A percentile compares a stretch with the other conserved stretches of the same genome.
Evolutionary conservation across 1,140 invertebrate genomes (phyloP).

Genomic region (Polyergus mexicanus): DNA sequence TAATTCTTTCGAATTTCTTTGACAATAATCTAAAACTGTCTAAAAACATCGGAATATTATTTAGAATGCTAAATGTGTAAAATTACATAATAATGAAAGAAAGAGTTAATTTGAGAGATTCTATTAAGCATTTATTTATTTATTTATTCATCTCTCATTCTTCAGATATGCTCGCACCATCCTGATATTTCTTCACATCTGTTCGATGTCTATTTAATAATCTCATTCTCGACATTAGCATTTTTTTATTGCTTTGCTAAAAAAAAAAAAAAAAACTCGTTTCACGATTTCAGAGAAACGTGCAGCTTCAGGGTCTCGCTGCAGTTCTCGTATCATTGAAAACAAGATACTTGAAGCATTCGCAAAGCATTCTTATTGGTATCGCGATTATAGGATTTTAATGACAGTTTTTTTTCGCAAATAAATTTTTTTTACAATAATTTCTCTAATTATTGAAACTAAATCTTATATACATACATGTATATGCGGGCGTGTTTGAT

Average conservation of each 20-base stretch:
- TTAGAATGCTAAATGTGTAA: not conserved
- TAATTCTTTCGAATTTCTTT: not conserved
- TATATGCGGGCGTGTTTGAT: not conserved
- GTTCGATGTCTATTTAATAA: slow-evolving; percentile 16
- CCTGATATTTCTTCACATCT: slow-evolving; percentile 10
- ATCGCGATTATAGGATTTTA: not conserved
- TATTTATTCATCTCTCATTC: slow-evolving; percentile 10
- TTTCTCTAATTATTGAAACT: not conserved
- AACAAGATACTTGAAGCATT: slow-evolving; percentile 35
- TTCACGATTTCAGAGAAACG: slow-evolving; percentile 19
- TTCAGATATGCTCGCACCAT: not conserved
- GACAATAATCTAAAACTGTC: not conserved
- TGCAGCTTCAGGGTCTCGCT: not conserved
- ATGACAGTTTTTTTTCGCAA: not conserved
- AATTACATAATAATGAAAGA: not conserved
- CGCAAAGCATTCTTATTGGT: slow-evolving; percentile 43
- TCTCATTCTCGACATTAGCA: slow-evolving; percentile 21
- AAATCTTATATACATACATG: not conserved
- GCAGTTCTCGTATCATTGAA: slow-evolving; percentile 23
- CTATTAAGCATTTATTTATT: no score
- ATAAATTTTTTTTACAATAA: not conserved
- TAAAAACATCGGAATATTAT: not conserved
- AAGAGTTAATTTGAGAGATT: not conserved
- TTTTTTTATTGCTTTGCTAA: slow-evolving; percentile 33
- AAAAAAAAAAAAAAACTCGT: slow-evolving; percentile 29